Conservation (phyloP, 2,797 vertebrate genomes). For the Botia almorhae region DNA sequence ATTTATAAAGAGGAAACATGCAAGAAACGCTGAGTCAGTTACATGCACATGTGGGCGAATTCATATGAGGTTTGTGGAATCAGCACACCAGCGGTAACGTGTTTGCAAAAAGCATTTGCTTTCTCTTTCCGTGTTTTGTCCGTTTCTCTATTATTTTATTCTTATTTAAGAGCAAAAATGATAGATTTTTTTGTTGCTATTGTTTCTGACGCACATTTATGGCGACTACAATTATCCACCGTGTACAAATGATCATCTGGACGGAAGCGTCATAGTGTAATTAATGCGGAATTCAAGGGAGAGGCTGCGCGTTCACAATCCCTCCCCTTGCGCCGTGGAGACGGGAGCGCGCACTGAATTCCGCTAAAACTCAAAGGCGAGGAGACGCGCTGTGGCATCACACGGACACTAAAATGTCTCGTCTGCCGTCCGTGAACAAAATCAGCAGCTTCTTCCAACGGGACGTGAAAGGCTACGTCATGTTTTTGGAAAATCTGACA, state of each 20-base stretch:
- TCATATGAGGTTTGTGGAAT: too few relatives aligned
- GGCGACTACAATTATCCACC: slow-evolving; percentile 30
- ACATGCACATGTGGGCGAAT: too few relatives aligned
- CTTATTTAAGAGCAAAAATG: too few relatives aligned
- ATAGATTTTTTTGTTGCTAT: too few relatives aligned
- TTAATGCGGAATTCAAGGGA: slow-evolving; percentile 81
- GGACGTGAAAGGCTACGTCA: slow-evolving; percentile 61
- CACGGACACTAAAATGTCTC: slow-evolving; percentile 76
- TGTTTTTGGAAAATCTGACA: slow-evolving; percentile 60
- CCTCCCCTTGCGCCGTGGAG: slow-evolving; percentile 63
- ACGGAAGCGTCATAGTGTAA: slow-evolving; percentile 68
- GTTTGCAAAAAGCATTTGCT: too few relatives aligned
- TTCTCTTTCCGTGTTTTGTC: too few relatives aligned
- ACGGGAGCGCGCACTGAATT: slow-evolving; percentile 76
- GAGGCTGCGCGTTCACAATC: slow-evolving; percentile 80
- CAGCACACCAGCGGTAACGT: too few relatives aligned
- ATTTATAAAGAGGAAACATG: too few relatives aligned
- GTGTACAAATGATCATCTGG: slow-evolving; percentile 67
- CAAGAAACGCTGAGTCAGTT: too few relatives aligned
- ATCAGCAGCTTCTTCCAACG: slow-evolving; percentile 61
- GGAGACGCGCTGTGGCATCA: slow-evolving; percentile 60
- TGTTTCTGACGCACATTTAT: too few relatives aligned
- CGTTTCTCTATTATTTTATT: too few relatives aligned
- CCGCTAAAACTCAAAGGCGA: slow-evolving; percentile 60
- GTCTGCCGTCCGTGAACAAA: slow-evolving; percentile 62